Conservation (phyloP, 2,113 vertebrate species). For the Piaya cayana region DNA sequence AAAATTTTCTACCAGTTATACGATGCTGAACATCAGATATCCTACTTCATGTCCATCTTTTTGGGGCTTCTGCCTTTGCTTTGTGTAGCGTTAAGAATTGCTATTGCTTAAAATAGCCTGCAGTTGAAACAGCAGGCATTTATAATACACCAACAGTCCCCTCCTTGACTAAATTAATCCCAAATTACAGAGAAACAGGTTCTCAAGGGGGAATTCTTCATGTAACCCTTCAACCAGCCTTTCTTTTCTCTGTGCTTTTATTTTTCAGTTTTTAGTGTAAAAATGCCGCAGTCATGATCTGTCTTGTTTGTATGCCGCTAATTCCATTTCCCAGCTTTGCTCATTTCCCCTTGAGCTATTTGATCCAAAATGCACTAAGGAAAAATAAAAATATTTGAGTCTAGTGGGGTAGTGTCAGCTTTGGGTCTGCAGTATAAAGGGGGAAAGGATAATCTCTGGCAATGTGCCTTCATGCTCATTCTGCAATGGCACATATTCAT, state of each 20-base stretch:
- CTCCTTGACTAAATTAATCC: neutral
- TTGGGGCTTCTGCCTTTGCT: neutral
- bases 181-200: neutral
- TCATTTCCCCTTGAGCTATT: neutral
- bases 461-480: neutral
- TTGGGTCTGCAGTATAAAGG: neutral
- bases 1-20: neutral
- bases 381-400: neutral
- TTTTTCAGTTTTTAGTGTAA: conserved; percentile 24
- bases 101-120: neutral
- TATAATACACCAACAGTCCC: neutral
- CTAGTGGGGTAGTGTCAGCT: neutral
- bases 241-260: conserved; percentile 16
- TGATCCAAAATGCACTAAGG: neutral
- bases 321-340: conserved; percentile 42
- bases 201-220: conserved; percentile 22
- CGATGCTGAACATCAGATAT: neutral
- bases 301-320: neutral
- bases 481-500: conserved; percentile 21
- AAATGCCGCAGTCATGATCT: conserved; percentile 8
- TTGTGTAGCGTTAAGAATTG: neutral
- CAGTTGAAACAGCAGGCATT: neutral
- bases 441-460: neutral
- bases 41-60: neutral
- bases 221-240: neutral